Percentiles rank a stretch among this genome's conserved stretches.
These are phyloP conservation scores for Spodoptera frugiperda DNA, from an alignment of 1,140 invertebrate species.

Conservation along the genomic window DNA sequence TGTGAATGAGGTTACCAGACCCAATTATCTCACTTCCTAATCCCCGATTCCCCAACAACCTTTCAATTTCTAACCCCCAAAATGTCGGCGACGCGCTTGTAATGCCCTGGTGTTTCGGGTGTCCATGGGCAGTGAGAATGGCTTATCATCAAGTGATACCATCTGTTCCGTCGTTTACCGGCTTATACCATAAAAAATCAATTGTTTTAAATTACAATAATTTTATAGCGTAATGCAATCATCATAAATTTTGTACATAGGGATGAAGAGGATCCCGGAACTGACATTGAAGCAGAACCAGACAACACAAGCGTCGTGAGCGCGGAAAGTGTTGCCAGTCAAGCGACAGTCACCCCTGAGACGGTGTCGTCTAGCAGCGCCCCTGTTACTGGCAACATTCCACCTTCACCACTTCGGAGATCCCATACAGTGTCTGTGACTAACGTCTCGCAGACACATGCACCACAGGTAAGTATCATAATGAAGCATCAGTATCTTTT, in stretches of 20 bases:
- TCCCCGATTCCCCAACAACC: too few relatives aligned
- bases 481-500: not conserved
- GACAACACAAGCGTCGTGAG: constrained; percentile 71
- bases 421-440: constrained; percentile 69
- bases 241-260: constrained; percentile 14
- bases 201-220: too few relatives aligned
- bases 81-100: too few relatives aligned
- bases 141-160: too few relatives aligned
- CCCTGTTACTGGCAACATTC: constrained; percentile 56
- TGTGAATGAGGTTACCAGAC: too few relatives aligned
- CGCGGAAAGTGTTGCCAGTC: constrained; percentile 73
- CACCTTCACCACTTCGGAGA: constrained; percentile 68
- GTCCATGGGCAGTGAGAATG: too few relatives aligned
- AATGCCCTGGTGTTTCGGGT: too few relatives aligned
- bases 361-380: constrained; percentile 75
- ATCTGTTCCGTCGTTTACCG: too few relatives aligned
- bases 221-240: not conserved
- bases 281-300: constrained; percentile 68
- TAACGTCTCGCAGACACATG: constrained; percentile 45
- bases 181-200: too few relatives aligned
- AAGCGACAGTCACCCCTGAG: constrained; percentile 72
- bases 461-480: constrained; percentile 54
- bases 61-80: too few relatives aligned
- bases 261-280: constrained; percentile 68
- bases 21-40: too few relatives aligned